Conservation (phyloP, 2,797 vertebrate genomes). For the Rhabdophis nuchalis region DNA sequence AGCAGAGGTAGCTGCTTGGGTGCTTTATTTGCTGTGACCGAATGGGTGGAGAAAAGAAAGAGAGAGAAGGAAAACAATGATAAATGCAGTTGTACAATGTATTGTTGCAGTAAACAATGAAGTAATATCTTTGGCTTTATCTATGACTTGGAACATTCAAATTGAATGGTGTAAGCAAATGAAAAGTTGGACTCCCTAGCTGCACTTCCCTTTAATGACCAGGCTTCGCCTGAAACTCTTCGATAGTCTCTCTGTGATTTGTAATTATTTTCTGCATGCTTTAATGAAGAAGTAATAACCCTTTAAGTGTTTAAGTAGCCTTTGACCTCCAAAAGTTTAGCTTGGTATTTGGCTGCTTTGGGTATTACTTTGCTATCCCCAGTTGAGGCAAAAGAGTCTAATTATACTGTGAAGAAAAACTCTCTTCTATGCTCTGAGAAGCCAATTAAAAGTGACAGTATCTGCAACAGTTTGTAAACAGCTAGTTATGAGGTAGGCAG, state of each 20-base stretch:
- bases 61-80: not conserved
- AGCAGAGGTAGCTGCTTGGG: not conserved
- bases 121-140: not conserved
- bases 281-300: slow-evolving; percentile 63
- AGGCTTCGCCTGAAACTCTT: slow-evolving; percentile 39
- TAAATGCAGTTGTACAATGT: not conserved
- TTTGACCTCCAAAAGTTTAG: slow-evolving; percentile 49
- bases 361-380: slow-evolving; percentile 44
- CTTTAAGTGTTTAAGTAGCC: slow-evolving; percentile 49
- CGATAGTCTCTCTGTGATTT: slow-evolving; percentile 50
- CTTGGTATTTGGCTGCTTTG: slow-evolving; percentile 44
- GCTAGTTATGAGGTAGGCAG: slow-evolving; percentile 39
- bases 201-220: slow-evolving; percentile 23
- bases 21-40: not conserved
- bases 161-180: not conserved
- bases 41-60: not conserved
- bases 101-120: not conserved
- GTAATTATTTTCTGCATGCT: slow-evolving; percentile 60
- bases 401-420: slow-evolving; percentile 38
- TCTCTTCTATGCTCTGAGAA: slow-evolving; percentile 40
- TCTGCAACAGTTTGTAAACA: slow-evolving; percentile 45
- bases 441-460: slow-evolving; percentile 51
- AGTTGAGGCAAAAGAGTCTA: not conserved
- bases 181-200: slow-evolving; percentile 8
- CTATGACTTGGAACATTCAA: not conserved